Conservation (phyloP, 2,113 vertebrate species). For the Cebus imitator region DNA sequence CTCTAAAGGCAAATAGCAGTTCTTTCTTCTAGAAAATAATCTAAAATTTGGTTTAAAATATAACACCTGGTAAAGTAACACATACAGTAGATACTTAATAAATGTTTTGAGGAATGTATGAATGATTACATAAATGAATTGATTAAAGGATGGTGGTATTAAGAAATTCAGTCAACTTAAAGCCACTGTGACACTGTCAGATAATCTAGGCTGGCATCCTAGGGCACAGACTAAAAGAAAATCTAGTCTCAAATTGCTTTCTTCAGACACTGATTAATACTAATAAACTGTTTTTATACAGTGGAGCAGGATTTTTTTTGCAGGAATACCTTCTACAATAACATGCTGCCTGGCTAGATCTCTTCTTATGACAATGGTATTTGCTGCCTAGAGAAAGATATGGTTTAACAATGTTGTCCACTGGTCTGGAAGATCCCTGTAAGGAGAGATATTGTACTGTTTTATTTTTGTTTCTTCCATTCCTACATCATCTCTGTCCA, state of each 20-base stretch:
- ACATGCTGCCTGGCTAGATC: fast-evolving
- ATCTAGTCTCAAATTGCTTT: neutral
- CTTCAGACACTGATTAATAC: neutral
- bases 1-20: neutral
- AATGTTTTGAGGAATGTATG: neutral
- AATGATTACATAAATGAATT: neutral
- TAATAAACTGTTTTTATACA: neutral
- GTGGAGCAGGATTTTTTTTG: neutral
- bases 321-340: neutral
- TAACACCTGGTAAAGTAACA: neutral
- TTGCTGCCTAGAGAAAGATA: fast-evolving
- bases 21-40: neutral
- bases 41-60: neutral
- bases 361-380: fast-evolving
- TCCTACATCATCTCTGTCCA: neutral
- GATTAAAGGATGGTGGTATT: neutral
- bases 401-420: fast-evolving
- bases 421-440: neutral
- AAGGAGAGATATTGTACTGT: neutral
- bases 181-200: neutral
- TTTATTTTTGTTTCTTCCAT: neutral
- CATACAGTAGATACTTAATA: neutral
- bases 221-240: neutral
- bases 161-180: neutral
- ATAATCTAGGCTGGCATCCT: neutral